phyloP scores from a whole-genome alignment of 2,797 vertebrate species.

The Acrossocheilus fasciatus region DNA sequence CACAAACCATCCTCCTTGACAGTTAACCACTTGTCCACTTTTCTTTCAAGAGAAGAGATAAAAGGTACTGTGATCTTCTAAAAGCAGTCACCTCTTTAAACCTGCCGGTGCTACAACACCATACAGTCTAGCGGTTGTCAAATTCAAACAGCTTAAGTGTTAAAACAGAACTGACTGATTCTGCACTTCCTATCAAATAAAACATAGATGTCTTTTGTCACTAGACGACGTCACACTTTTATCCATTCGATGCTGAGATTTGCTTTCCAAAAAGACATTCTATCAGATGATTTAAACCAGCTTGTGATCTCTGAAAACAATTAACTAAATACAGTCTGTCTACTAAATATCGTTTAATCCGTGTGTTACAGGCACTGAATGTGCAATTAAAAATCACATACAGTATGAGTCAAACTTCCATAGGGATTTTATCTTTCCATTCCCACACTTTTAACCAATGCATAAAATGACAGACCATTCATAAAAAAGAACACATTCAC shows the following conservation, averaged over 20 bases:
- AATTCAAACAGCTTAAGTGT: constrained; percentile 17
- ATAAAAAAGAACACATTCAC: constrained; percentile 4
- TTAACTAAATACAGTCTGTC: neutral
- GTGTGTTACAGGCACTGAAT: neutral
- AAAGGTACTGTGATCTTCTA: constrained; percentile 40
- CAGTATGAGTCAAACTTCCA: neutral
- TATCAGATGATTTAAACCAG: constrained; percentile 4
- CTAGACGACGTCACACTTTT: neutral
- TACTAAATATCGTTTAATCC: neutral
- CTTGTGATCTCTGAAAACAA: neutral
- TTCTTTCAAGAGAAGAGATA: constrained; percentile 36
- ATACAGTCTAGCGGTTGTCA: constrained; percentile 20
- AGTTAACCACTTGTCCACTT: constrained; percentile 40
- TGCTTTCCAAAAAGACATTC: neutral
- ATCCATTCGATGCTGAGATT: neutral
- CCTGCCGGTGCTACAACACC: neutral
- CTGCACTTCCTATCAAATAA: constrained; percentile 26
- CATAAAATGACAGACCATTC: neutral
- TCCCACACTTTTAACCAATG: neutral
- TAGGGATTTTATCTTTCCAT: neutral
- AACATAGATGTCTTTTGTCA: constrained; percentile 1
- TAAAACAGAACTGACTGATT: constrained; percentile 35
- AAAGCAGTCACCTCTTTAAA: constrained; percentile 31
- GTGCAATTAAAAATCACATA: neutral
- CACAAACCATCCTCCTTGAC: constrained; percentile 33